Base-by-base conservation (phyloP, 1,140 invertebrate species). In the Ephestia elutella region DNA sequence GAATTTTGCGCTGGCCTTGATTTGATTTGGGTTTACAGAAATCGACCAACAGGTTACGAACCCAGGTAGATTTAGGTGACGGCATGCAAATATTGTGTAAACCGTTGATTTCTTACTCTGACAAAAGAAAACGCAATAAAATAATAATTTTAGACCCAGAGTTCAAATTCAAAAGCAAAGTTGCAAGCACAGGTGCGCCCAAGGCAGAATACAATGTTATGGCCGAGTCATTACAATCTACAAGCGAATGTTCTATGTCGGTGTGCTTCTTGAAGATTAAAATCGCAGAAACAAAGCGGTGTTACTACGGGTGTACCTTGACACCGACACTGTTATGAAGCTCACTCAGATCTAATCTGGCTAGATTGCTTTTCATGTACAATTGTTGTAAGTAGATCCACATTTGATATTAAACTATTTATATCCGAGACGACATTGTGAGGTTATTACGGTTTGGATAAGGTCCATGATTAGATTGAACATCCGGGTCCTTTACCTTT, bases 401-500 rank as follows among this genome's bases (percentile, higher is more conserved):
- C 38, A 15, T 44, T 35, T 35, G 32, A 35, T 35, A 35, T 35
- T 13, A 35, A 35, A 35, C 21, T 25, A 2, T 32, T 32, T 32
- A 44, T 17, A 10, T 17, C 15, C 2, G 38, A 44, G 10, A 44
- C 15, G 38, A 44, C 38, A 44, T 44, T 15, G 38, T 44, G 7
- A 44, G 2, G 13, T 44, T 10, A 44, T 2, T 38, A 38, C 15
- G 38, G 5, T 44, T 4, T 38, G 32, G n/a, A 44, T 44, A 44
- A 44, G 38, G 38, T 15, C 13, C 38, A 4, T 5, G n/a, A 44
- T 44, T 44, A 5, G 9, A 32, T 44, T 44, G 38, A 5, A 44
- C 38, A 44, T 44, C 38, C 38, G 38, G 38, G 38, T 44, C 38
- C 38, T 44, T 44, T 44, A 44, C 38, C 38, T 44, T 17, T 32